Evolutionary conservation across 2,113 vertebrate genomes (phyloP).

Genomic region (Strix aluco): DNA sequence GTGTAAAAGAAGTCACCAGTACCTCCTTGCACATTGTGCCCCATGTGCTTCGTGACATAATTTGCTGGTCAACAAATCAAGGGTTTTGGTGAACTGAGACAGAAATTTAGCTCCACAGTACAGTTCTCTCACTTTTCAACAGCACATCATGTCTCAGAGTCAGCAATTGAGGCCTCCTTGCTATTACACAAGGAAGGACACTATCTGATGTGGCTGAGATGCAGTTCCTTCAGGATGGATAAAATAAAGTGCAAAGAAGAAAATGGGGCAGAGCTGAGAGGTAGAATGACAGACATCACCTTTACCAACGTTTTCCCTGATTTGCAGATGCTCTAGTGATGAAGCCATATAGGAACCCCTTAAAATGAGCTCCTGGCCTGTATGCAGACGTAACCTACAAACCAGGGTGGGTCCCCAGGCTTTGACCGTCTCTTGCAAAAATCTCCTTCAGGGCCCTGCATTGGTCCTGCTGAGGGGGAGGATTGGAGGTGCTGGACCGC

Average conservation of each 20-base stretch:
- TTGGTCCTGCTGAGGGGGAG: not conserved
- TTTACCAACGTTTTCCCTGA: not conserved
- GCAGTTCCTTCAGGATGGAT: not conserved
- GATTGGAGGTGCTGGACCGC: not conserved
- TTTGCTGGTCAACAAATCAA: not conserved
- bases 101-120: not conserved
- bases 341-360: not conserved
- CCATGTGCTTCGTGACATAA: not conserved
- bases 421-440: not conserved
- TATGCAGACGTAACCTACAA: not conserved
- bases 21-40: not conserved
- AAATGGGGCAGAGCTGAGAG: not conserved
- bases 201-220: not conserved
- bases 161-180: not conserved
- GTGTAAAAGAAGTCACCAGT: not conserved
- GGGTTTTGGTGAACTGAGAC: not conserved
- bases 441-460: not conserved
- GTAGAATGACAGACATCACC: not conserved
- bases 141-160: not conserved
- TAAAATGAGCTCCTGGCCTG: not conserved
- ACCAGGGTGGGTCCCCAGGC: not conserved
- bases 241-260: not conserved
- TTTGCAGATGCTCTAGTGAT: not conserved
- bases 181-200: not conserved
- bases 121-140: not conserved